These are phyloP conservation scores for Eulimnadia texana DNA, from an alignment of 1,140 invertebrate genomes.

Conservation along the genomic window DNA sequence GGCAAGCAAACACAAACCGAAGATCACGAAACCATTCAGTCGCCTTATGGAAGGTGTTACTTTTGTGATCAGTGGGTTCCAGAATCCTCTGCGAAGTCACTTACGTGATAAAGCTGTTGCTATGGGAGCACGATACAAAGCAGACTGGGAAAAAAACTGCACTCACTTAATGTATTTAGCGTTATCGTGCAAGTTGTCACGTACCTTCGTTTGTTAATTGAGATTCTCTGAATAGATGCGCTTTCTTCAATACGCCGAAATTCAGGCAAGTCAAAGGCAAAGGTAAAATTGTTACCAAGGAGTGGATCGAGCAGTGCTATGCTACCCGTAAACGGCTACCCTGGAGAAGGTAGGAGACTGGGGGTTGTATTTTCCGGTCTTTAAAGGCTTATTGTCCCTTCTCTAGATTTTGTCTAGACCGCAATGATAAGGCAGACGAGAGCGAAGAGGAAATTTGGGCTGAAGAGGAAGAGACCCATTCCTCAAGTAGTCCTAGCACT, in stretches of 20 bases:
- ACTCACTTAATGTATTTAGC: conserved; percentile 77
- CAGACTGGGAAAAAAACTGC: conserved; percentile 54
- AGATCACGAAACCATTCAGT: conserved; percentile 34
- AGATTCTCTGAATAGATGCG: conserved; percentile 51
- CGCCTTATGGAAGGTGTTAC: conserved; percentile 47
- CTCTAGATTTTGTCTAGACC: conserved; percentile 25
- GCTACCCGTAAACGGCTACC: conserved; percentile 44
- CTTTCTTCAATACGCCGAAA: conserved; percentile 77
- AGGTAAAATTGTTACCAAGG: conserved; percentile 52
- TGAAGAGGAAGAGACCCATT: conserved; percentile 13
- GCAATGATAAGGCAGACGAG: conserved; percentile 21
- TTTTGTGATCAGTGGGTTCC: conserved; percentile 69
- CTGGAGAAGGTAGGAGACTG: conserved; percentile 50
- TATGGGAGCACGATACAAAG: conserved; percentile 64
- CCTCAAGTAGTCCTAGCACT: not conserved
- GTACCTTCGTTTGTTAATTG: not conserved
- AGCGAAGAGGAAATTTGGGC: conserved; percentile 29
- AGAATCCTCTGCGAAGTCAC: conserved; percentile 56
- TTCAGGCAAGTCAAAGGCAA: conserved; percentile 53
- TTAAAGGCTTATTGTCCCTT: too few relatives aligned
- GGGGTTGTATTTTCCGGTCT: too few relatives aligned
- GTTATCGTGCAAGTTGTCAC: conserved; percentile 21
- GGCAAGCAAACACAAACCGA: conserved; percentile 3
- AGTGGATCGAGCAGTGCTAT: conserved; percentile 60
- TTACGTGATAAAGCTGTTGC: conserved; percentile 50